Conservation (phyloP, 2,888 invertebrate species). For the Epistrophe eligans region DNA sequence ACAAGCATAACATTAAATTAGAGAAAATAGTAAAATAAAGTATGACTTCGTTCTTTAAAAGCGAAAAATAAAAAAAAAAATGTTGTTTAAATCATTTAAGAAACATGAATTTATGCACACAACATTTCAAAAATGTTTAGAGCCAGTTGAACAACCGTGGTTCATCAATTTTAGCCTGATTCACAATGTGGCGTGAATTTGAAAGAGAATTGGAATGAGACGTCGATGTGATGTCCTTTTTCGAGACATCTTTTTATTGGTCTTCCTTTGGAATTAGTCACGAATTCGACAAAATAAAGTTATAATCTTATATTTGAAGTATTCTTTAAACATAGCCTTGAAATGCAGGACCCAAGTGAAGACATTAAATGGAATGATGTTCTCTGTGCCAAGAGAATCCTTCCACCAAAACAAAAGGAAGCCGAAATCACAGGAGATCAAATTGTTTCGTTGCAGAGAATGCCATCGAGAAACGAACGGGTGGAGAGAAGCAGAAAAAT, state of each 20-base stretch:
- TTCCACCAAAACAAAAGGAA: constrained; percentile 91
- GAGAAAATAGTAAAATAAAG: too few relatives aligned
- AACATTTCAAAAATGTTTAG: too few relatives aligned
- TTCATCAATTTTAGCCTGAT: too few relatives aligned
- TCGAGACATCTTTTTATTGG: constrained; percentile 31
- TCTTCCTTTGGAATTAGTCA: constrained; percentile 43
- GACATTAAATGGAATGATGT: constrained; percentile 99
- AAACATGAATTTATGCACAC: too few relatives aligned
- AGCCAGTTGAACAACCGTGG: too few relatives aligned
- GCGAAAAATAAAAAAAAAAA: too few relatives aligned
- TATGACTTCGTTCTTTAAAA: too few relatives aligned
- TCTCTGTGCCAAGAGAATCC: constrained; percentile 94
- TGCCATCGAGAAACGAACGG: constrained; percentile 88
- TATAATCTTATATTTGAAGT: neutral
- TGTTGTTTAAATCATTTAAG: too few relatives aligned
- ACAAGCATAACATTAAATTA: too few relatives aligned
- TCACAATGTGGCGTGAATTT: too few relatives aligned
- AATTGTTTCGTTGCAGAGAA: constrained; percentile 93
- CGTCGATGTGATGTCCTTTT: too few relatives aligned
- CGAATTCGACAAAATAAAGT: neutral
- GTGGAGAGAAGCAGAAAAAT: constrained; percentile 84
- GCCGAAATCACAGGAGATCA: constrained; percentile 95
- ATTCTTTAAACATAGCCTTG: neutral
- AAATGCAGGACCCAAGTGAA: constrained; percentile 91
- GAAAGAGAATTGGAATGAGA: too few relatives aligned